Percentiles rank a stretch among this genome's conserved stretches.
Conservation (phyloP, 2,888 invertebrate species). For the Mythimna impura region DNA sequence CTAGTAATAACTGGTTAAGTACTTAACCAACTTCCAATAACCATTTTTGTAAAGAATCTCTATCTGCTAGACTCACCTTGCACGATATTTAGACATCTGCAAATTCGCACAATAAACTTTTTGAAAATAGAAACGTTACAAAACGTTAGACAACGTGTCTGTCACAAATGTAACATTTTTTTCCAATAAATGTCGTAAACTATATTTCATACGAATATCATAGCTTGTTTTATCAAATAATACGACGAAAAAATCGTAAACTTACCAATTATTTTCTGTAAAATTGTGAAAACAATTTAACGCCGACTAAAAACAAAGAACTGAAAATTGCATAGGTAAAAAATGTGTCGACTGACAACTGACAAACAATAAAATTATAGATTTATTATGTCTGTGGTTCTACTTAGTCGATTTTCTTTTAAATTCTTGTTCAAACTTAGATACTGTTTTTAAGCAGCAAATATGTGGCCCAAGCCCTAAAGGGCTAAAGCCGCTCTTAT, state of each 20-base stretch:
- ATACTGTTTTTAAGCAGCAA: too few relatives aligned
- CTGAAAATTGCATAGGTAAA: slow-evolving; percentile 55
- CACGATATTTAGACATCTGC: neutral
- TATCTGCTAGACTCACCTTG: neutral
- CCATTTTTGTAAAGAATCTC: neutral
- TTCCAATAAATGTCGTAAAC: neutral
- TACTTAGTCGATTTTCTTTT: slow-evolving; percentile 36
- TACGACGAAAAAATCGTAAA: neutral
- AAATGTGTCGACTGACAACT: slow-evolving; percentile 6
- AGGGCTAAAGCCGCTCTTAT: too few relatives aligned
- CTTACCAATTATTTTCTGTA: slow-evolving; percentile 49
- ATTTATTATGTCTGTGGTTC: slow-evolving; percentile 6
- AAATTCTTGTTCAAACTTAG: too few relatives aligned
- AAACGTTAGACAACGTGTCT: slow-evolving; percentile 15
- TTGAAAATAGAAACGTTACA: slow-evolving; percentile 62
- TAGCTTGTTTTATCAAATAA: neutral
- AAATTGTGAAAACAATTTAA: slow-evolving; percentile 63
- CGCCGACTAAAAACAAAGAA: slow-evolving; percentile 65
- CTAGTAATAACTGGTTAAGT: neutral
- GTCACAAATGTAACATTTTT: neutral
- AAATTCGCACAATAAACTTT: slow-evolving; percentile 25
- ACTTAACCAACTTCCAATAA: too few relatives aligned
- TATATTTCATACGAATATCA: too few relatives aligned
- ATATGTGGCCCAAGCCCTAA: too few relatives aligned
- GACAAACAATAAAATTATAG: neutral